A percentile compares a stretch with the other conserved stretches of the same genome.
These are phyloP conservation scores for Drosophila mercatorum DNA, from an alignment of 2,888 invertebrate species.

Conservation along the genomic window DNA sequence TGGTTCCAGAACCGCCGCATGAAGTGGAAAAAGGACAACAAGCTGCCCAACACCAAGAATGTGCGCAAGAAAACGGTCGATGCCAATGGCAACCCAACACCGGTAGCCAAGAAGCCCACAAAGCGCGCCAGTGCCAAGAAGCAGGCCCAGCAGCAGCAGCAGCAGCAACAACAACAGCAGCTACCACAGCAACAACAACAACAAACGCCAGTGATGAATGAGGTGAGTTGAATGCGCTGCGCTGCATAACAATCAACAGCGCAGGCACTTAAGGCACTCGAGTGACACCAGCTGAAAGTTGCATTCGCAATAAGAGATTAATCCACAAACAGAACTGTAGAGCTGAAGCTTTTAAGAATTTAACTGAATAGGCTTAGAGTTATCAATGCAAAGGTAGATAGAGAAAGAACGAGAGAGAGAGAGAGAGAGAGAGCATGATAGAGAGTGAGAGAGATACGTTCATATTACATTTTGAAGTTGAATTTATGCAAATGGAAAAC, in stretches of 20 bases:
- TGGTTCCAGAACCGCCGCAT: slow-evolving; percentile 94
- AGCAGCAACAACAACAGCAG: slow-evolving; percentile 63
- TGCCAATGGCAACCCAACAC: slow-evolving; percentile 84
- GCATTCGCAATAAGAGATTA: background rate
- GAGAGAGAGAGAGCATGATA: background rate
- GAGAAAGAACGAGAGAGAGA: background rate
- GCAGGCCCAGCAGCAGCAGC: slow-evolving; percentile 59
- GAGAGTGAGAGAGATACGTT: too few species aligned
- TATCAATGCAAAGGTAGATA: background rate
- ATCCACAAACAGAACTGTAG: background rate
- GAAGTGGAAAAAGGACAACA: slow-evolving; percentile 93
- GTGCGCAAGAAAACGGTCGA: slow-evolving; percentile 87
- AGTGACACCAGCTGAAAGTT: slow-evolving; percentile 38
- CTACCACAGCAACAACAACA: slow-evolving; percentile 62
- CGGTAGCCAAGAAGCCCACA: slow-evolving; percentile 83
- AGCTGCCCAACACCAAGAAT: slow-evolving; percentile 87
- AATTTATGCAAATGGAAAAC: too few species aligned
- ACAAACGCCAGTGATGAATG: slow-evolving; percentile 83
- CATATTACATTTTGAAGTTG: background rate
- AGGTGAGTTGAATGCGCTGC: slow-evolving; percentile 75
- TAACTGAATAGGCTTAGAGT: background rate
- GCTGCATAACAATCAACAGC: slow-evolving; percentile 46
- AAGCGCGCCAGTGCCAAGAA: slow-evolving; percentile 82
- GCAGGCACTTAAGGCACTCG: slow-evolving; percentile 47
- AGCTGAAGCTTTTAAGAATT: background rate